Evolutionary conservation across 2,797 vertebrate genomes (phyloP).

Genomic region (Craterocephalus amniculus): DNA sequence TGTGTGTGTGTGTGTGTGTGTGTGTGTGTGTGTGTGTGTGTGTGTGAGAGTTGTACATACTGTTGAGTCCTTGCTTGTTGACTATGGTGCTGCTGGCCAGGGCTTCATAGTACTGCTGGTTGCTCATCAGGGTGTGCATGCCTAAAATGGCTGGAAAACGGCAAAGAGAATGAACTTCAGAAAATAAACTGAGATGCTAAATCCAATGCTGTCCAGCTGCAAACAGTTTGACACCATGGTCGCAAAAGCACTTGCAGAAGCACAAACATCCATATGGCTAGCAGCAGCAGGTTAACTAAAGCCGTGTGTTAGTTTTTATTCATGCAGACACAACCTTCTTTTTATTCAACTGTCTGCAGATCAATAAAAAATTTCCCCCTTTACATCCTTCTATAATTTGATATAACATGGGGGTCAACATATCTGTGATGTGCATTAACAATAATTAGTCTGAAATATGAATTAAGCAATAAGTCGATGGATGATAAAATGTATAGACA

Average conservation of each 20-base stretch:
- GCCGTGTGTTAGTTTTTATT: not conserved
- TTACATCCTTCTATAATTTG: not conserved
- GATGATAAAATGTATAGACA: not conserved
- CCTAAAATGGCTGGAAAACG: slow-evolving; percentile 91
- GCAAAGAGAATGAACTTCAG: not conserved
- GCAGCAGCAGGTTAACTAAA: not conserved
- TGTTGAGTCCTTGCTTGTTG: slow-evolving; percentile 98
- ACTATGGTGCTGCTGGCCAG: slow-evolving; percentile 96
- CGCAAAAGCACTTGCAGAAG: slow-evolving; percentile 10
- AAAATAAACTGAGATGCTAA: not conserved
- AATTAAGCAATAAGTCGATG: not conserved
- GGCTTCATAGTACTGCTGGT: slow-evolving; percentile 98
- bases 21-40: too few relatives aligned
- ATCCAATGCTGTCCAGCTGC: not conserved
- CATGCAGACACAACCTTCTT: not conserved
- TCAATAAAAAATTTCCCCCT: not conserved
- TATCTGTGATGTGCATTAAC: not conserved
- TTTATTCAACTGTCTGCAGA: slow-evolving; percentile 1
- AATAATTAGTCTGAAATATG: not conserved
- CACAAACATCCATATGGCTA: slow-evolving; percentile 4
- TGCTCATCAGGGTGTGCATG: slow-evolving; percentile 99
- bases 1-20: slow-evolving; percentile 6
- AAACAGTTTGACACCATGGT: not conserved
- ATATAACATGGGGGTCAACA: not conserved
- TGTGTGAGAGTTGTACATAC: slow-evolving; percentile 80